These are phyloP conservation scores for Trialeurodes vaporariorum DNA, from an alignment of 1,140 invertebrate species.

Conservation along the genomic window DNA sequence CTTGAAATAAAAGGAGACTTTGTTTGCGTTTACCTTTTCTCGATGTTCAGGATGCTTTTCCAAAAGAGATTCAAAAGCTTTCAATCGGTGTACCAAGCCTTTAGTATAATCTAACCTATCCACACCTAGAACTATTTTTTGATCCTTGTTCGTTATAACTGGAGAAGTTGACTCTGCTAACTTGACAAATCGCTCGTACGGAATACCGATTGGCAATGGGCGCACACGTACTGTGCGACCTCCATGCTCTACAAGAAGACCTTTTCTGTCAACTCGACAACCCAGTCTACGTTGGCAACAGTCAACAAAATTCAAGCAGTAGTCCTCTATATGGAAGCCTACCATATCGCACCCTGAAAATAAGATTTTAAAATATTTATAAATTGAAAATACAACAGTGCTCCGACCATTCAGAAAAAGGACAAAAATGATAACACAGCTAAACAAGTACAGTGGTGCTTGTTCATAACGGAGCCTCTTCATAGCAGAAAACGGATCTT, in stretches of 20 bases:
- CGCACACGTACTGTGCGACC: constrained; percentile 68
- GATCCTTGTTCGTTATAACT: constrained; percentile 39
- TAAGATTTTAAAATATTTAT: too few relatives aligned
- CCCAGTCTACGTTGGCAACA: constrained; percentile 77
- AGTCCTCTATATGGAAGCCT: constrained; percentile 83
- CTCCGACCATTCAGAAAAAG: too few relatives aligned
- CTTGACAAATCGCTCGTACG: constrained; percentile 73
- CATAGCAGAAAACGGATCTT: too few relatives aligned
- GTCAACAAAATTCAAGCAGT: constrained; percentile 83
- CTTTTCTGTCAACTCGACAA: constrained; percentile 75
- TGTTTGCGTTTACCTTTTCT: constrained; percentile 49
- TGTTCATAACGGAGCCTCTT: too few relatives aligned
- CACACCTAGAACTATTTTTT: constrained; percentile 76
- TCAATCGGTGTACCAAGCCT: constrained; percentile 45
- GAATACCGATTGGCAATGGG: constrained; percentile 75
- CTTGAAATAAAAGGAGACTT: constrained; percentile 2
- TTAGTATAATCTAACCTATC: constrained; percentile 86
- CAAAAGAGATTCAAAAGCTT: constrained; percentile 70
- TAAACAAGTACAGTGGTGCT: too few relatives aligned
- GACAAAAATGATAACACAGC: too few relatives aligned
- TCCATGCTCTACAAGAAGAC: constrained; percentile 69
- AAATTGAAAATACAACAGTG: too few relatives aligned
- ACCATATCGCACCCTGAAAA: constrained; percentile 73
- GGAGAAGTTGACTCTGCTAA: constrained; percentile 65
- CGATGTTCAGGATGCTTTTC: constrained; percentile 78